phyloP scores from a whole-genome alignment of 1,140 invertebrate genomes.

The Copidosoma floridanum region DNA sequence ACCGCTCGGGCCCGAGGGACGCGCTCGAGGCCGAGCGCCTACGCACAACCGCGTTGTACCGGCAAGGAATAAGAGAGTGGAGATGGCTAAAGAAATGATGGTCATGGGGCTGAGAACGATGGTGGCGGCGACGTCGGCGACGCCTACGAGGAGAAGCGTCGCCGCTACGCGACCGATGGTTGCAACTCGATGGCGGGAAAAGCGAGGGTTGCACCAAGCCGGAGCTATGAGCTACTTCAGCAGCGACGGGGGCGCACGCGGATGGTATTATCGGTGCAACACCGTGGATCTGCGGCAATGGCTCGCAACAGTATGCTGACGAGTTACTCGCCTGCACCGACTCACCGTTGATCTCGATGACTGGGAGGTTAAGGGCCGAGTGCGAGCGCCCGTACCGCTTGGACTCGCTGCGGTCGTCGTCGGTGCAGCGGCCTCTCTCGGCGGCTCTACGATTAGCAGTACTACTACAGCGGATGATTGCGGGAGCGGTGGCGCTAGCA shows the following conservation, averaged over 20 bases:
- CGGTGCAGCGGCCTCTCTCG: neutral
- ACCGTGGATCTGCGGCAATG: no score
- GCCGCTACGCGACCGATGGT: neutral
- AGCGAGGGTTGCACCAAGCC: no score
- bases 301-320: no score
- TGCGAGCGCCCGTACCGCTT: conserved; percentile 48
- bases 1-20: neutral
- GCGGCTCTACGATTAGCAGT: no score
- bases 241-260: no score
- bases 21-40: neutral
- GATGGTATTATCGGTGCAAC: no score
- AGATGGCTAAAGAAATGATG: neutral
- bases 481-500: neutral
- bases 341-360: conserved; percentile 46
- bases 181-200: neutral
- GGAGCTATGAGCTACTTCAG: no score
- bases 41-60: no score
- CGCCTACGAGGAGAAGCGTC: neutral
- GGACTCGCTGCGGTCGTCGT: neutral
- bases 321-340: conserved; percentile 23
- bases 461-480: neutral
- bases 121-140: neutral
- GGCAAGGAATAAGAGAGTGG: no score
- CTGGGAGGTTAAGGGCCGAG: conserved; percentile 43
- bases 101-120: neutral